Evolutionary conservation across 2,888 invertebrate genomes (phyloP).

Genomic region (Nowickia ferox): DNA sequence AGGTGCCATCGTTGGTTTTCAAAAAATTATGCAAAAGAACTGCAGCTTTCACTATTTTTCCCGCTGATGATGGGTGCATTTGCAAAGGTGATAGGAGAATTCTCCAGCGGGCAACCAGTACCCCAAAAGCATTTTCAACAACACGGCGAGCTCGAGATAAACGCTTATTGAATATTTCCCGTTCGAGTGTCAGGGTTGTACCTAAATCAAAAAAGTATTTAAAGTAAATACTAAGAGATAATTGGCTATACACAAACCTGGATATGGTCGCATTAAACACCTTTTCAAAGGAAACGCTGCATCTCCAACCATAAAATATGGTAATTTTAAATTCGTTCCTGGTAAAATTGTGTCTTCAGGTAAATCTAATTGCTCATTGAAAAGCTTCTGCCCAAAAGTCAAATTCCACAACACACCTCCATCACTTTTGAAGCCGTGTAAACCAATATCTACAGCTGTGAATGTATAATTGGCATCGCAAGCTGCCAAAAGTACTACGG

Average conservation of each 20-base stretch:
- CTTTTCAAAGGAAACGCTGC: too few relatives aligned
- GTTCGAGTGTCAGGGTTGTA: neutral
- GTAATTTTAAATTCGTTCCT: too few relatives aligned
- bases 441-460: neutral
- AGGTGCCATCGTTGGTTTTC: constrained; percentile 36
- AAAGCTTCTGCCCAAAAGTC: neutral
- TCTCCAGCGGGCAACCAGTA: neutral
- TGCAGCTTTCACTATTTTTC: constrained; percentile 1
- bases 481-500: constrained; percentile 7
- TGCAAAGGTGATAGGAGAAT: neutral
- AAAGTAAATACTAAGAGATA: too few relatives aligned
- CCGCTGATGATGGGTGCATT: neutral
- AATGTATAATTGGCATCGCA: constrained; percentile 4
- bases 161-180: neutral
- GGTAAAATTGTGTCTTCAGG: neutral
- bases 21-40: constrained; percentile 1
- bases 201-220: neutral
- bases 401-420: neutral
- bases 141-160: neutral
- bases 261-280: too few relatives aligned
- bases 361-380: neutral
- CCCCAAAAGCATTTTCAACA: neutral
- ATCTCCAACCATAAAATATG: too few relatives aligned
- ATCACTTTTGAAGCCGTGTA: neutral
- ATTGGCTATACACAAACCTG: too few relatives aligned